These are phyloP conservation scores for Choristoneura fumiferana DNA, from an alignment of 1,140 invertebrate species.

Conservation along the genomic window DNA sequence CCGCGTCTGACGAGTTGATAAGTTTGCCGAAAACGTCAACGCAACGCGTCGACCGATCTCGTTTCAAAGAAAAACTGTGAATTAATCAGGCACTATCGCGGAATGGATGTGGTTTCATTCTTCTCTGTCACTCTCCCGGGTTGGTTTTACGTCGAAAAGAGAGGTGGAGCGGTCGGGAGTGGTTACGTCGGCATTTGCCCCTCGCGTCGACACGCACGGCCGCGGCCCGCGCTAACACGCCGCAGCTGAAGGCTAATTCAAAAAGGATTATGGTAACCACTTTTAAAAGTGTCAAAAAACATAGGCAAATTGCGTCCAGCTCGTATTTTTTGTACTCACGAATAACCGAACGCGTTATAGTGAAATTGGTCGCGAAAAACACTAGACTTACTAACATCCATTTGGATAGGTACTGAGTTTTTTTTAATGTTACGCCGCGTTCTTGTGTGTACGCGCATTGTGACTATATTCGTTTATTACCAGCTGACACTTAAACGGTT, in stretches of 20 bases:
- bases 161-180: conserved; percentile 54
- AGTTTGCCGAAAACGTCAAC: conserved; percentile 57
- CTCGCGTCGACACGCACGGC: conserved; percentile 48
- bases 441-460: background rate
- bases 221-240: conserved; percentile 23
- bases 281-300: conserved; percentile 14
- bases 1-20: conserved; percentile 41
- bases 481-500: conserved; percentile 17
- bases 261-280: conserved; percentile 40
- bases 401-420: too few relatives aligned
- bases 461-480: conserved; percentile 13
- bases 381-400: too few relatives aligned
- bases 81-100: conserved; percentile 63
- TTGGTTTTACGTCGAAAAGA: conserved; percentile 35
- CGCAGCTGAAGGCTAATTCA: conserved; percentile 34
- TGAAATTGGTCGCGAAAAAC: too few relatives aligned
- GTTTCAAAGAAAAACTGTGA: conserved; percentile 72
- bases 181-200: conserved; percentile 63
- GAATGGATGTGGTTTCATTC: conserved; percentile 53
- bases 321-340: background rate
- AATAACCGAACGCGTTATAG: too few relatives aligned
- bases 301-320: background rate
- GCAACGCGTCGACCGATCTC: conserved; percentile 46
- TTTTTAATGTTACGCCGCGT: too few relatives aligned
- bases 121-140: conserved; percentile 52